Evolutionary conservation across 2,797 vertebrate species (phyloP), one percentile per base, ranked within the genome.

Genomic region (Sparidentex hasta): DNA sequence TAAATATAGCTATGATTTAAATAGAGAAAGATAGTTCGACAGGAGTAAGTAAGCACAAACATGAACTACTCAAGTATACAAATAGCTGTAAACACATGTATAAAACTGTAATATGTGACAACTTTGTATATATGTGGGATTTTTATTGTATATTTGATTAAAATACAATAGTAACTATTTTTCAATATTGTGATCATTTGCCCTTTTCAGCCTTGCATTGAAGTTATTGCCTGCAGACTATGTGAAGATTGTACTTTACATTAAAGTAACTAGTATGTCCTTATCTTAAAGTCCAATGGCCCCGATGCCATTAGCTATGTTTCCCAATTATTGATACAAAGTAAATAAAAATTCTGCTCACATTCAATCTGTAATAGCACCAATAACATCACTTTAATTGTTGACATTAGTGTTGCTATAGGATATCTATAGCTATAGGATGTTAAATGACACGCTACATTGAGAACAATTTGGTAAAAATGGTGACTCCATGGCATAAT

Each of bases 231-330:
- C 59, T 51, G 2, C 25, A 7, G 14, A 55, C 21, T 17, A 66
- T 75, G 44, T 62, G 17, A 56, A 25, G 14, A 48, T 83, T 50
- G 66, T 3, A 6, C 4, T 18, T 48, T 12, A 74, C n/a, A 47
- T 44, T 27, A 61, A 27, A 59, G 7, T 2, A 54, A 13, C 29
- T 58, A 18, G 11, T 48, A 33, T 70, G 27, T 56, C 27, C 4
- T n/a, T 43, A 25, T 73, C 27, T 62, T 13, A 48, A 29, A 47
- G 7, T 69, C 23, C 41, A 68, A 3, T 48, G 23, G 17, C 23
- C 54, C 13, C 0, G 1, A 20, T 29, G 29, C 13, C 13, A 44
- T 73, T 50, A 25, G 4, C 18, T 38, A 27, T 46, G 11, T 1
- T 58, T 25, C 18, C n/a, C 48, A 4, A 51, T 48, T 44, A 33